phyloP scores from a whole-genome alignment of 2,113 vertebrate species.

The Cavia aperea region DNA sequence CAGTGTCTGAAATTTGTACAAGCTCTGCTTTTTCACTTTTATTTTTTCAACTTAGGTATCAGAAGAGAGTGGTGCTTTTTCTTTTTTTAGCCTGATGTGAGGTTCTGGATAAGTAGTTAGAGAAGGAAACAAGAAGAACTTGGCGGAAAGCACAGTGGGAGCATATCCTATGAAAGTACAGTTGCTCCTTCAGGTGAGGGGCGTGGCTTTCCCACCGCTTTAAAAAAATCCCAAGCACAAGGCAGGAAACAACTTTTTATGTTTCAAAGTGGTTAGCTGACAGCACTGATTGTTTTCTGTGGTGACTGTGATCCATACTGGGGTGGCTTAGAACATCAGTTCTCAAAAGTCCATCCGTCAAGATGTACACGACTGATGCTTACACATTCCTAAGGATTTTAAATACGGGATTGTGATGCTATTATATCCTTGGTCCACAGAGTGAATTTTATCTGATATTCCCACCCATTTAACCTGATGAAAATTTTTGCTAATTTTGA shows the following conservation, averaged over 20 bases:
- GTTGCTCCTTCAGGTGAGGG: neutral
- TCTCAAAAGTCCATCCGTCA: neutral
- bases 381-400: neutral
- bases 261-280: neutral
- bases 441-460: conserved; percentile 1
- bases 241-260: neutral
- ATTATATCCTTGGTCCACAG: neutral
- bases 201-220: neutral
- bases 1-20: conserved; percentile 12
- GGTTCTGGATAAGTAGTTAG: neutral
- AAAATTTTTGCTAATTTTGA: conserved; percentile 39
- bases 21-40: conserved; percentile 18
- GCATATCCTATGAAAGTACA: neutral
- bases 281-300: neutral
- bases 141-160: neutral
- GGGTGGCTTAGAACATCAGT: neutral
- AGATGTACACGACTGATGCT: neutral
- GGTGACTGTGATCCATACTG: neutral
- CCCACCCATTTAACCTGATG: neutral
- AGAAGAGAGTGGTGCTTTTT: conserved; percentile 1
- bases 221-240: neutral
- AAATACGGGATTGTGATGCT: neutral
- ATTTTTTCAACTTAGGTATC: neutral
- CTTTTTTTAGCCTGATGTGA: conserved; percentile 6
- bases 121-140: conserved; percentile 11